These are phyloP conservation scores for Drosophila ezoana DNA, from an alignment of 2,888 invertebrate genomes.

Conservation along the genomic window DNA sequence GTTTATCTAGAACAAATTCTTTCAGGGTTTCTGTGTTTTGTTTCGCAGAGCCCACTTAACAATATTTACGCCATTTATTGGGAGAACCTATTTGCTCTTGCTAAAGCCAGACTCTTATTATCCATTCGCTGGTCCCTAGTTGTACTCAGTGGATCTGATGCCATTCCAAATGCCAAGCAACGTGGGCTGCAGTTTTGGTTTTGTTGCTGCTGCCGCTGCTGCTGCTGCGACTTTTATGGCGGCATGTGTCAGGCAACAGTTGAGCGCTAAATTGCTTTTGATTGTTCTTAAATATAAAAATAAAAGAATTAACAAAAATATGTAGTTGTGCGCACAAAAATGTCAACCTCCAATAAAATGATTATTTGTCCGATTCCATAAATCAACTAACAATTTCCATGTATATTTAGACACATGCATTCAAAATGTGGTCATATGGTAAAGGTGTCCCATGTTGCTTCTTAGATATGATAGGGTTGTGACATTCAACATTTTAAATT, in stretches of 20 bases:
- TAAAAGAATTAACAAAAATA: background rate
- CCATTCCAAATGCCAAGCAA: slow-evolving; percentile 43
- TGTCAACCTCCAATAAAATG: slow-evolving; percentile 36
- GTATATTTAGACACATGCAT: background rate
- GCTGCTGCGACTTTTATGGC: slow-evolving; percentile 40
- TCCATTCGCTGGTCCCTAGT: slow-evolving; percentile 24
- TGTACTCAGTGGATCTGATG: slow-evolving; percentile 22
- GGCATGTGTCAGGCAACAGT: slow-evolving; percentile 33
- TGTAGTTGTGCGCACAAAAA: slow-evolving; percentile 32
- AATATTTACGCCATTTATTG: slow-evolving; percentile 51
- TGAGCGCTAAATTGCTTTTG: slow-evolving; percentile 51
- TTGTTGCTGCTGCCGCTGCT: slow-evolving; percentile 19
- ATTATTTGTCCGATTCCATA: slow-evolving; percentile 34
- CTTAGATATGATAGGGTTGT: background rate
- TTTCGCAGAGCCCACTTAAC: slow-evolving; percentile 44
- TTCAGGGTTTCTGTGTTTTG: slow-evolving; percentile 34
- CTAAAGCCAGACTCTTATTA: slow-evolving; percentile 28
- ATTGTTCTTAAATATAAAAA: slow-evolving; percentile 42
- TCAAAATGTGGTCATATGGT: background rate
- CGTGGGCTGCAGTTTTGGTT: slow-evolving; percentile 57
- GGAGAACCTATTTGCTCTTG: slow-evolving; percentile 14
- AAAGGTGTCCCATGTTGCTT: background rate
- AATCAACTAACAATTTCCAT: slow-evolving; percentile 6
- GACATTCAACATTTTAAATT: background rate
- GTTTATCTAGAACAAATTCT: slow-evolving; percentile 45